Evolutionary conservation across 2,113 vertebrate genomes (phyloP).

Genomic region (Baryphthengus martii): DNA sequence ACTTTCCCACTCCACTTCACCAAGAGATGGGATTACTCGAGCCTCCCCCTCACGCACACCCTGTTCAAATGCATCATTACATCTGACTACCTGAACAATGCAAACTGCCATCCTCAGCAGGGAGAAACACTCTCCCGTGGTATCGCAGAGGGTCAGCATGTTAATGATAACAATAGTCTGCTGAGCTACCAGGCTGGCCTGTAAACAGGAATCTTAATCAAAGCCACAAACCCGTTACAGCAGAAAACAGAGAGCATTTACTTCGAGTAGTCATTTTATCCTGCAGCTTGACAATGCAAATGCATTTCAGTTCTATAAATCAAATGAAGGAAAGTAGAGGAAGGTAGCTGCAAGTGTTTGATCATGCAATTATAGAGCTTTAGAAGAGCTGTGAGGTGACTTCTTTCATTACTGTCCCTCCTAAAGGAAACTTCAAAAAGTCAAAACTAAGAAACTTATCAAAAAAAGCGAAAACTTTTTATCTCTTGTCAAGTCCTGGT

Average conservation of each 20-base stretch:
- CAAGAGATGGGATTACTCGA: conserved; percentile 18
- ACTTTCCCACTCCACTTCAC: background rate
- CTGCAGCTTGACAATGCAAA: conserved; percentile 11
- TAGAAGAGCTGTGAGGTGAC: background rate
- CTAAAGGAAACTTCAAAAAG: conserved; percentile 23
- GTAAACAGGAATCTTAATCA: conserved; percentile 65
- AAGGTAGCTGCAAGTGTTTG: background rate
- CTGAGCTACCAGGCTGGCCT: conserved; percentile 53
- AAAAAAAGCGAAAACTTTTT: background rate
- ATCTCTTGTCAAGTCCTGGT: background rate
- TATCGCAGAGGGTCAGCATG: conserved; percentile 56
- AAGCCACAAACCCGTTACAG: conserved; percentile 10
- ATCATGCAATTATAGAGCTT: background rate
- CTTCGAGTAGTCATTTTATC: background rate
- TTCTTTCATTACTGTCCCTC: background rate
- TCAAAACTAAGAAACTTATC: background rate
- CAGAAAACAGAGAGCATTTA: conserved; percentile 24
- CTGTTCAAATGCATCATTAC: conserved; percentile 24
- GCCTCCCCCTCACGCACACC: conserved; percentile 8
- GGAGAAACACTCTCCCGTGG: conserved; percentile 52
- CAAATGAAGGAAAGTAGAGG: background rate
- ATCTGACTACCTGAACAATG: conserved; percentile 60
- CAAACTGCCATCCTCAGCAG: conserved; percentile 63
- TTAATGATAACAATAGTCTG: conserved; percentile 60
- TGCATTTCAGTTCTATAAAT: background rate